Evolutionary conservation across 2,797 vertebrate species (phyloP).

Genomic region (Poeciliopsis paucimaculata): DNA sequence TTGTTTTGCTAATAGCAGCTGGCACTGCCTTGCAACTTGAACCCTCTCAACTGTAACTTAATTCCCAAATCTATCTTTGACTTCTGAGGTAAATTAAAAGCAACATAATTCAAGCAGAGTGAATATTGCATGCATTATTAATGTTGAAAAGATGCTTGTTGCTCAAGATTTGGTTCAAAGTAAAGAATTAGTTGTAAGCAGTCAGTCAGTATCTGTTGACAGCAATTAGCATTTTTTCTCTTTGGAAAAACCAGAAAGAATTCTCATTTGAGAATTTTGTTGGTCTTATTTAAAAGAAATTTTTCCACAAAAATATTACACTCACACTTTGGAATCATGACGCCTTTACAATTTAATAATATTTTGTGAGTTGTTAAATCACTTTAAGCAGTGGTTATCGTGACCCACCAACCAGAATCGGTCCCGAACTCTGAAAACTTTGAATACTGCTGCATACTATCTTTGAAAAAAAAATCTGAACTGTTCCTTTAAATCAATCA

Average conservation of each 20-base stretch:
- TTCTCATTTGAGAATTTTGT: background rate
- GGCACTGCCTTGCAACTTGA: background rate
- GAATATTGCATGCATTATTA: background rate
- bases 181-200: background rate
- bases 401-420: background rate
- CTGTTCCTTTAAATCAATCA: background rate
- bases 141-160: background rate
- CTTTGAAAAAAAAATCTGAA: background rate
- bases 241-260: background rate
- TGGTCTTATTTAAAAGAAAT: background rate
- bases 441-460: background rate
- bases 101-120: background rate
- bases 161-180: background rate
- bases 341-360: no score
- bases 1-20: background rate
- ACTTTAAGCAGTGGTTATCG: background rate
- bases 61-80: background rate
- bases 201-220: background rate
- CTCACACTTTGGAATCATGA: no score
- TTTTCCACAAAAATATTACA: background rate
- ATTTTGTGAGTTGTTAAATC: background rate
- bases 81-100: background rate
- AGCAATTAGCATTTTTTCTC: background rate
- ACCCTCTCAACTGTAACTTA: no score
- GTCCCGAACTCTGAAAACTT: background rate